Base-by-base conservation (phyloP, 2,888 invertebrate genomes). In the Limnephilus auricula region DNA sequence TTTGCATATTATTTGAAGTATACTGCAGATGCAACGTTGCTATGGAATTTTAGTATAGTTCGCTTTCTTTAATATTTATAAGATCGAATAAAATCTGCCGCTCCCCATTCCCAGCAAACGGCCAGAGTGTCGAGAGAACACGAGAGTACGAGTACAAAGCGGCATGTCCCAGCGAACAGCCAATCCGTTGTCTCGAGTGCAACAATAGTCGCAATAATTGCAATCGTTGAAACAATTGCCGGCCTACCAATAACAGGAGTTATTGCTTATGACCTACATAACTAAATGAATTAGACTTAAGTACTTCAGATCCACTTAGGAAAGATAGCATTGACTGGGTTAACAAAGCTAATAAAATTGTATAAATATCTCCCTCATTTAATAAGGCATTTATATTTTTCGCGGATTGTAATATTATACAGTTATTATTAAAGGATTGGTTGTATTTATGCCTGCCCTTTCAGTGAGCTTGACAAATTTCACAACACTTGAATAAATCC, bases 211-310 rank as follows among this genome's bases (percentile, higher is more conserved):
- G 84, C 45, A 40, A 40, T 40, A 45, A 85, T 85, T 25, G 30
- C n/a, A n/a, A n/a, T 40, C 13, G 84, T 30, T 85, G 45, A 85
- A 85, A 85, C 84, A 85, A 85, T 85, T 85, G 84, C 40, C 84
- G 34, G n/a, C 84, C 84, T 40, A 85, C 84, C 40, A 85, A 85
- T 85, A 85, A 85, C 40, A 85, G 40, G 40, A 34, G 84, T 85
- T 85, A 85, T 85, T 45, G 84, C 45, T 85, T 85, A 40, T 30
- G 45, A 85, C 84, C 84, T 45, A 85, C 84, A 37, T 85, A 40
- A 45, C 34, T 85, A 5, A 85, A 85, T 45, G 32, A 82, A 82
- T 82, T 82, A 82, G 82, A 82, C 32, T 82, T 25, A 9, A 65
- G 15, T 65, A n/a, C 25, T 25, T 5, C 80, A 30, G 80, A 31